Base-by-base conservation (phyloP, 2,888 invertebrate species). In the Labia minor region DNA sequence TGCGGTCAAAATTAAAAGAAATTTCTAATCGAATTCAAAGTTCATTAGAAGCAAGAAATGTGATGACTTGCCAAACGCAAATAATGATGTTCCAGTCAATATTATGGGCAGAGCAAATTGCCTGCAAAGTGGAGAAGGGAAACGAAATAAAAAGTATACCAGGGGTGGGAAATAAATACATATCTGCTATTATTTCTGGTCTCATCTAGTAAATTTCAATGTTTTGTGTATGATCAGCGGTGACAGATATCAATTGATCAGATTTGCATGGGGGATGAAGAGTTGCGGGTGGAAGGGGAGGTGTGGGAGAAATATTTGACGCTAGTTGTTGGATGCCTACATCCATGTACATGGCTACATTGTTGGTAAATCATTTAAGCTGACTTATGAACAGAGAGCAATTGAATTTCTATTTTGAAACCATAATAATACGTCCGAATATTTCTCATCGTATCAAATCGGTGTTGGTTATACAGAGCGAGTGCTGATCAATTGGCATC, bases 241-340 rank as follows among this genome's bases (percentile, higher is more conserved):
- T 49, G 49, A 49, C 49, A 49, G 49, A 49, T 49, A 49, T 49
- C 49, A 49, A 49, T 49, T 49, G 49, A 49, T 49, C 49, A 49
- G 49, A 49, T 49, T 49, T 49, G 49, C 16, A 49, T 26, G 3
- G 26, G 26, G 4, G 26, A n/a, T n/a, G n/a, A n/a, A n/a, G 33
- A 33, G 6, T 33, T 33, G 33, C n/a, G 49, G 16, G 49, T 49
- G 49, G 2, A 3, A 10, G 49, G 3, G 49, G 16, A 14, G 14
- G 4, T 3, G n/a, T 2, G n/a, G 49, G 49, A 14, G 49, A 49
- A 49, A 49, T 49, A 49, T 49, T 49, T 49, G 49, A 49, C 49
- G 49, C 49, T 49, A 49, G 49, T 49, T 26, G 26, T 26, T 49
- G 49, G 49, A 49, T 49, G 49, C 49, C 49, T 26, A 26, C 8